Evolutionary conservation across 2,797 vertebrate species (phyloP), one percentile per base, ranked within the genome.

Genomic region (Microhierax caerulescens): DNA sequence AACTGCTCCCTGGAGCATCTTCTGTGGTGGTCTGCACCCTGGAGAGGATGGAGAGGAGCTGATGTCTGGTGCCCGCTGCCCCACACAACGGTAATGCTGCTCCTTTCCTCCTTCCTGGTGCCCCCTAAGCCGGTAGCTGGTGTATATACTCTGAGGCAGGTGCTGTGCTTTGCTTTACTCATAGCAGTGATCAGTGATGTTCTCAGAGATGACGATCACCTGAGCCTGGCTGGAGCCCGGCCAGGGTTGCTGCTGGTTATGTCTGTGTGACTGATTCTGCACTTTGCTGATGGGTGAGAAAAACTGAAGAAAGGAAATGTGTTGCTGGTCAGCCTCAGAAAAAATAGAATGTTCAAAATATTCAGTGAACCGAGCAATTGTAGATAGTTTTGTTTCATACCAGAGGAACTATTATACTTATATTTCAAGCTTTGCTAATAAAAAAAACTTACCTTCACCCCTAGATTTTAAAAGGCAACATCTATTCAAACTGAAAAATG

Each of bases 61-160:
- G 51, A 22, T 17, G 37, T 7, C 25, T 18, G 36, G 36, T 6
- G 15, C 54, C 45, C 0, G 5, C 67, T 79, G 39, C 24, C 19
- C 22, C 5, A 4, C 8, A 7, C 5, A 13, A 12, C 37, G n/a
- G 8, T 13, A 13, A 13, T 1, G 18, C 21, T 4, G 20, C 6
- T 39, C 12, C 39, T 36, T 43, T 61, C 13, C 8, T 50, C 19
- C 34, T 60, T 47, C n/a, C 69, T 15, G 7, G 22, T 39, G 57
- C 10, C 41, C 56, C 43, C 34, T 13, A 5, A 5, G 9, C 73
- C 60, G 28, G n/a, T 5, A 41, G 22, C 9, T 28, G 28, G 25
- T 34, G 3, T 3, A n/a, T n/a, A n/a, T n/a, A 11, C 4, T 39
- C 30, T 25, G n/a, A 50, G 43, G 20, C 1, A 7, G 53, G 28